A percentile compares a stretch with the other conserved stretches of the same genome.
phyloP scores from a whole-genome alignment of 2,113 vertebrate species.

The Psammodynastes pulverulentus region DNA sequence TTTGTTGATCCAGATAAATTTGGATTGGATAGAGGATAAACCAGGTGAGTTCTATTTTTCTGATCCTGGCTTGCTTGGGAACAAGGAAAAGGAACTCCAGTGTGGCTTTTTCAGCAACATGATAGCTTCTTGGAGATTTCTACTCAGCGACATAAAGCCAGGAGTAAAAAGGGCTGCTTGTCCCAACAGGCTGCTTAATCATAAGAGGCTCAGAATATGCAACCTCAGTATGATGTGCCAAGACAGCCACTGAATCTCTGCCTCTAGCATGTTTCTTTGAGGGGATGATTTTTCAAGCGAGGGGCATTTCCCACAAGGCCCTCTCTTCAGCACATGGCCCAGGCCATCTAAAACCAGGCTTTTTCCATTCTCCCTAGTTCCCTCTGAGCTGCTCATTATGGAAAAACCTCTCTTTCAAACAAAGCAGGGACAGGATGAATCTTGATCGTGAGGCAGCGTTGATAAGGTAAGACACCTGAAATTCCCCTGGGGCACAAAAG shows the following conservation, averaged over 20 bases:
- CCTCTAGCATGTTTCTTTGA: neutral
- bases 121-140: neutral
- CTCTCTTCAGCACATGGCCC: neutral
- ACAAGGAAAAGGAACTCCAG: neutral
- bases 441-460: neutral
- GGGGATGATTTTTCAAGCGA: neutral
- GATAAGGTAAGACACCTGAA: conserved; percentile 14
- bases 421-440: neutral
- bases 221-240: neutral
- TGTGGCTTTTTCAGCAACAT: neutral
- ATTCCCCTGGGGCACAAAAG: neutral
- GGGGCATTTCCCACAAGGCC: neutral
- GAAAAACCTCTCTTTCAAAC: neutral
- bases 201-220: neutral
- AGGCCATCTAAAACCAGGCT: neutral
- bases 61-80: neutral
- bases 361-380: neutral
- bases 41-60: neutral
- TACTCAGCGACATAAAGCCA: neutral
- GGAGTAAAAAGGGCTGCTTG: neutral
- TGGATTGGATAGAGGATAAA: neutral
- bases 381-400: neutral
- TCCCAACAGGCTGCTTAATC: neutral
- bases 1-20: neutral
- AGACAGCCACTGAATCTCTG: neutral